A percentile compares a stretch with the other conserved stretches of the same genome.
Evolutionary conservation across 1,140 invertebrate genomes (phyloP).

Genomic region (Neocloeon triangulifer): DNA sequence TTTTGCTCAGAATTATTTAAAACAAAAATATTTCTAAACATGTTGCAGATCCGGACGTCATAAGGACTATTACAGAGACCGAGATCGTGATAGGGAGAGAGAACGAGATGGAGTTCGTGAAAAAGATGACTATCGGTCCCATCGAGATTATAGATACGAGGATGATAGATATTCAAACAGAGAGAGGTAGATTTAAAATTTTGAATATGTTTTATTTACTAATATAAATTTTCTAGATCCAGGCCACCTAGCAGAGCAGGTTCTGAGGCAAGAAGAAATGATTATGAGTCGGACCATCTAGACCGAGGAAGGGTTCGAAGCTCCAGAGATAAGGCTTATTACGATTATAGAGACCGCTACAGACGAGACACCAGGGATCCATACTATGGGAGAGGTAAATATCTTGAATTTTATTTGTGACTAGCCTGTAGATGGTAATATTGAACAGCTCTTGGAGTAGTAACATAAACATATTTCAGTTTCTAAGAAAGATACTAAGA

Average conservation of each 20-base stretch:
- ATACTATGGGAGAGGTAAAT: not conserved
- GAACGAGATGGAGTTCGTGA: constrained; percentile 10
- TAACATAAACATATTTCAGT: too few species aligned
- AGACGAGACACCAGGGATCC: not conserved
- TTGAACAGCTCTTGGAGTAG: not conserved
- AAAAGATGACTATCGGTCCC: constrained; percentile 15
- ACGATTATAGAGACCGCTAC: not conserved
- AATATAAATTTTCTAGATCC: constrained; percentile 9
- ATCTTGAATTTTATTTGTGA: not conserved
- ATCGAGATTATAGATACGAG: constrained; percentile 9
- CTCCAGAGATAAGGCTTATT: not conserved
- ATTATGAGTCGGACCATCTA: constrained; percentile 4
- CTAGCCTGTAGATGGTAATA: not conserved
- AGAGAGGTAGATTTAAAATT: too few species aligned
- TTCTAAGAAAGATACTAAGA: constrained; percentile 14
- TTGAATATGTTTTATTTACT: not conserved
- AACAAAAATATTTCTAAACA: too few species aligned
- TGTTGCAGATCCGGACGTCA: constrained; percentile 19
- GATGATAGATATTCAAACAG: constrained; percentile 11
- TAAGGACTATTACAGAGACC: constrained; percentile 14
- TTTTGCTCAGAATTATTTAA: not conserved
- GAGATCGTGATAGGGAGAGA: constrained; percentile 7
- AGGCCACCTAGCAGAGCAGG: constrained; percentile 15
- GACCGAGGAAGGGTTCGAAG: constrained; percentile 2
- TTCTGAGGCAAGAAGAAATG: constrained; percentile 9